Evolutionary conservation across 2,797 vertebrate genomes (phyloP).

Genomic region (Sylvia borin): DNA sequence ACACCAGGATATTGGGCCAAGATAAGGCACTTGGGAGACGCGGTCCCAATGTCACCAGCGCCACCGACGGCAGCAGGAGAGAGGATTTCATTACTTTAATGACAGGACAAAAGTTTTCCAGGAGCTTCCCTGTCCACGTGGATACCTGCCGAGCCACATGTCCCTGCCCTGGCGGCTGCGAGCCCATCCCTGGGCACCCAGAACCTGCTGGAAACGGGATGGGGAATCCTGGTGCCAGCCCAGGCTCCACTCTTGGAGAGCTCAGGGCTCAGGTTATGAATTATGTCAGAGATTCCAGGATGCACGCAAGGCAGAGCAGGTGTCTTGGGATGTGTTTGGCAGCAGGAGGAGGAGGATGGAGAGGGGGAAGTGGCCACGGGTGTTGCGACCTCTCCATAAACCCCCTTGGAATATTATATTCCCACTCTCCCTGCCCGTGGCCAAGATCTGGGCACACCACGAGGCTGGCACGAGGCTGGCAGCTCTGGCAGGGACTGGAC

Average conservation of each 20-base stretch:
- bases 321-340: background rate
- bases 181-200: background rate
- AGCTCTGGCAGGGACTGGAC: accelerated
- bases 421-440: accelerated
- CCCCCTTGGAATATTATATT: background rate
- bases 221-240: background rate
- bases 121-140: background rate
- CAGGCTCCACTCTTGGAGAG: accelerated
- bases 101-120: background rate
- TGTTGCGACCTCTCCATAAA: background rate
- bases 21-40: accelerated
- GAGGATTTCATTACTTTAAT: background rate
- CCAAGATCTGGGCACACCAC: background rate
- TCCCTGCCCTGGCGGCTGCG: accelerated
- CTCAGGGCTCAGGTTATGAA: background rate
- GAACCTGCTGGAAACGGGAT: accelerated
- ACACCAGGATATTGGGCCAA: accelerated
- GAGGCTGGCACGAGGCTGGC: background rate
- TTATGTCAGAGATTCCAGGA: background rate
- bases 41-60: accelerated
- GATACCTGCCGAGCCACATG: background rate
- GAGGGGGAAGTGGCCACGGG: background rate
- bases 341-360: background rate
- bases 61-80: background rate
- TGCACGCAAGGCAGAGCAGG: too few relatives aligned